These are phyloP conservation scores for Pseudeuparius sepicola DNA, from an alignment of 2,888 invertebrate species.

Conservation along the genomic window DNA sequence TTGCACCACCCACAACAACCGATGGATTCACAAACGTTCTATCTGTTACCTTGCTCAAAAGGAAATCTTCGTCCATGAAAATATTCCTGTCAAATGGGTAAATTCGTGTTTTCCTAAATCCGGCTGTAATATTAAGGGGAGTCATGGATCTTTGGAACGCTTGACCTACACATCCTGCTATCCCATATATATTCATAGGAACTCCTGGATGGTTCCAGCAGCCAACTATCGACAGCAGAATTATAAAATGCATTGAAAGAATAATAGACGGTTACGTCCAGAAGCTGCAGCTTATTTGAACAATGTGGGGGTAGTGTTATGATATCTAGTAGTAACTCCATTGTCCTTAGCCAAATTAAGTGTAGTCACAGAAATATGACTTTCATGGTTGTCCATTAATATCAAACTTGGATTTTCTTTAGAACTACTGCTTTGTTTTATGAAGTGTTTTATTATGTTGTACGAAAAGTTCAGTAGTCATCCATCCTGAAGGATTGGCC, in stretches of 20 bases:
- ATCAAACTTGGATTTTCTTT: conserved; percentile 1
- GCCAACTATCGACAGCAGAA: conserved; percentile 29
- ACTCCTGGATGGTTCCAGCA: conserved; percentile 33
- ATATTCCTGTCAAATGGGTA: conserved; percentile 17
- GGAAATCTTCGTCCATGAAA: conserved; percentile 19
- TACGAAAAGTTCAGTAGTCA: too few relatives aligned
- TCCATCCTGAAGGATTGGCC: neutral
- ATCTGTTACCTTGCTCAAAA: conserved; percentile 17
- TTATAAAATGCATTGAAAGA: conserved; percentile 27
- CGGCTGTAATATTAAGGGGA: conserved; percentile 15
- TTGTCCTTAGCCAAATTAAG: conserved; percentile 30
- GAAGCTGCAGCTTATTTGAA: conserved; percentile 34
- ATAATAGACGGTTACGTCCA: conserved; percentile 26
- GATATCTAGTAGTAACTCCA: conserved; percentile 33
- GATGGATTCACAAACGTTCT: too few relatives aligned
- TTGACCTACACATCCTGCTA: conserved; percentile 20
- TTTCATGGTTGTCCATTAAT: conserved; percentile 9
- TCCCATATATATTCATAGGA: conserved; percentile 33
- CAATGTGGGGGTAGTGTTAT: conserved; percentile 36
- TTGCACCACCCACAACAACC: too few relatives aligned
- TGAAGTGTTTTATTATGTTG: too few relatives aligned
- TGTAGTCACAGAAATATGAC: conserved; percentile 21
- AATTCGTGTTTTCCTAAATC: too few relatives aligned
- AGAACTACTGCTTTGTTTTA: too few relatives aligned
- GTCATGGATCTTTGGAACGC: conserved; percentile 17